These are phyloP conservation scores for Belgica antarctica DNA, from an alignment of 2,888 invertebrate species.

Conservation along the genomic window DNA sequence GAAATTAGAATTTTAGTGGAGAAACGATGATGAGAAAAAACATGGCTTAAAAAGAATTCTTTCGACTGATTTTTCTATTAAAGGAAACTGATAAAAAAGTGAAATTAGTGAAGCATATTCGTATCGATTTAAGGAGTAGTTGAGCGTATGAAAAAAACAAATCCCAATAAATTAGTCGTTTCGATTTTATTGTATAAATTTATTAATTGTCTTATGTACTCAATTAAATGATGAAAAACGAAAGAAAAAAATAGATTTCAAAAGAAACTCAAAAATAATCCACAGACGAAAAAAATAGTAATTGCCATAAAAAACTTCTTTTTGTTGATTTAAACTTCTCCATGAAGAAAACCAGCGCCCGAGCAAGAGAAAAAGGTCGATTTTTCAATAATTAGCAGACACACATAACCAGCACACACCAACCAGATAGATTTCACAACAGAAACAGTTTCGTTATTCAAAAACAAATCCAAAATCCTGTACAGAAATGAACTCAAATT, in stretches of 20 bases:
- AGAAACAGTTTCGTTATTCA: background rate
- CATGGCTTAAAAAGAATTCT: conserved; percentile 26
- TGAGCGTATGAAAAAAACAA: conserved; percentile 20
- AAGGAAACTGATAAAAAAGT: conserved; percentile 26
- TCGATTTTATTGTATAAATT: conserved; percentile 27
- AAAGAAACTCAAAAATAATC: conserved; percentile 4
- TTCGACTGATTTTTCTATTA: conserved; percentile 33
- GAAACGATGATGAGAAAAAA: conserved; percentile 7
- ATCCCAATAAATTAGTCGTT: conserved; percentile 21
- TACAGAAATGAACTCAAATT: conserved; percentile 5
- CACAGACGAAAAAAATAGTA: background rate
- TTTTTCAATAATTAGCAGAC: conserved; percentile 15
- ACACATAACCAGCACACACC: background rate
- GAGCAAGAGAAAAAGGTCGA: conserved; percentile 1
- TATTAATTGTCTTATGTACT: conserved; percentile 34
- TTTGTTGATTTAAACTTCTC: conserved; percentile 9
- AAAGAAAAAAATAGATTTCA: conserved; percentile 14
- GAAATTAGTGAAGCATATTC: conserved; percentile 24
- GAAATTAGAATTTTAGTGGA: conserved; percentile 9
- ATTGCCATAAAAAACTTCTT: conserved; percentile 1
- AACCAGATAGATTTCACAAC: background rate
- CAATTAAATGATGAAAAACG: background rate
- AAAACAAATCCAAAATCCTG: background rate
- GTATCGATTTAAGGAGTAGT: conserved; percentile 20
- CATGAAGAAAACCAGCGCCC: conserved; percentile 1